Conservation (phyloP, 92 coral and sea anemone species). For the Heteractis magnifica region DNA sequence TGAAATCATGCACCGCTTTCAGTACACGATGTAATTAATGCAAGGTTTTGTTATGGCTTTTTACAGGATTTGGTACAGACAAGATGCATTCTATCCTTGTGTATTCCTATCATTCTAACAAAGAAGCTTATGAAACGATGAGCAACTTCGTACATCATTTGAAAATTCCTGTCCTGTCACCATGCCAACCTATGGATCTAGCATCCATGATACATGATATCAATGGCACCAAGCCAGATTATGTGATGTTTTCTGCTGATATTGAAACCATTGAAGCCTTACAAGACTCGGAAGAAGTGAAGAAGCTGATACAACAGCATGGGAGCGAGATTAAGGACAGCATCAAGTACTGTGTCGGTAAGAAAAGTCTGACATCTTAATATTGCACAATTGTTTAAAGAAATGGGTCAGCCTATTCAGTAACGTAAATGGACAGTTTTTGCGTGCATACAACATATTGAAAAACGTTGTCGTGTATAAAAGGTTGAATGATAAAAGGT, state of each 20-base stretch:
- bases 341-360: neutral
- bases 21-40: neutral
- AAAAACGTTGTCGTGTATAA: no score
- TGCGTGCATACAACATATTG: no score
- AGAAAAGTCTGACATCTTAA: neutral
- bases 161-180: neutral
- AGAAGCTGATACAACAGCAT: neutral
- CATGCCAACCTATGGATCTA: neutral
- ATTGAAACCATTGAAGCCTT: neutral
- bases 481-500: no score
- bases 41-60: neutral
- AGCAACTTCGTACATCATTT: neutral
- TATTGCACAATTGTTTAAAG: neutral
- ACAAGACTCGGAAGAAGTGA: neutral
- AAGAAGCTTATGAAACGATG: neutral
- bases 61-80: constrained; percentile 7
- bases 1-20: no score
- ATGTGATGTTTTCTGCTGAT: constrained; percentile 9
- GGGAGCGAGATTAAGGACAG: neutral
- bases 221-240: neutral
- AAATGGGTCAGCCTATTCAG: neutral
- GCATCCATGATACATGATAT: neutral
- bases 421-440: no score
- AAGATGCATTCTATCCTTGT: neutral
- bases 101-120: constrained; percentile 1